Conservation (phyloP, 2,888 invertebrate genomes). For the Dastarcus helophoroides region DNA sequence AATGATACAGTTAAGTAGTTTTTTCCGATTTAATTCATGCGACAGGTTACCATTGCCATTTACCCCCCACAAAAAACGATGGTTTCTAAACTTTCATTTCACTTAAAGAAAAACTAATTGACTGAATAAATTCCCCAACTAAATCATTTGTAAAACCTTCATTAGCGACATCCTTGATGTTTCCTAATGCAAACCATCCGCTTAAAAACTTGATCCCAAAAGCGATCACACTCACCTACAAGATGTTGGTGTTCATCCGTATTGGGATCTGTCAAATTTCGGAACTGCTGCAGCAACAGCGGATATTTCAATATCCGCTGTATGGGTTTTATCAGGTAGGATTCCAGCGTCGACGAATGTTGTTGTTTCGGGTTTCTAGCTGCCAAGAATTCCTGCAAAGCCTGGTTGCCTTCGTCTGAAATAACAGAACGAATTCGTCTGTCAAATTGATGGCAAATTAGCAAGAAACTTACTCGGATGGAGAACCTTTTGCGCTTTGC, state of each 20-base stretch:
- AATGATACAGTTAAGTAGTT: too few relatives aligned
- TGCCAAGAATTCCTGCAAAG: slow-evolving; percentile 87
- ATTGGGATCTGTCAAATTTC: slow-evolving; percentile 83
- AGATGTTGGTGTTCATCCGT: slow-evolving; percentile 92
- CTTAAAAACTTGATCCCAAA: too few relatives aligned
- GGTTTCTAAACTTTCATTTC: too few relatives aligned
- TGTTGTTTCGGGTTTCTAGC: slow-evolving; percentile 93
- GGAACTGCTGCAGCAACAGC: slow-evolving; percentile 83
- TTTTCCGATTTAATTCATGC: too few relatives aligned
- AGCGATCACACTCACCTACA: slow-evolving; percentile 54
- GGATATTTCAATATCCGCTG: slow-evolving; percentile 98
- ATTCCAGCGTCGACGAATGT: slow-evolving; percentile 93
- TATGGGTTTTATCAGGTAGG: slow-evolving; percentile 96
- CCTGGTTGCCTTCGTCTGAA: slow-evolving; percentile 90
- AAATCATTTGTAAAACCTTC: too few relatives aligned
- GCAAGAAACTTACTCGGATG: slow-evolving; percentile 85
- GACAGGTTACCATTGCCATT: too few relatives aligned
- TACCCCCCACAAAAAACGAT: too few relatives aligned
- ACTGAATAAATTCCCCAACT: too few relatives aligned
- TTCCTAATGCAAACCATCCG: too few relatives aligned
- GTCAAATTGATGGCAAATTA: not conserved
- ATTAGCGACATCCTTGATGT: too few relatives aligned
- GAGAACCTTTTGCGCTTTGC: slow-evolving; percentile 95
- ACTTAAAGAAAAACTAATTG: too few relatives aligned
- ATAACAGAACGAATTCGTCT: slow-evolving; percentile 11